These are phyloP conservation scores for Melanotaenia pygmaea DNA, from an alignment of 2,797 vertebrate genomes.

Conservation along the genomic window DNA sequence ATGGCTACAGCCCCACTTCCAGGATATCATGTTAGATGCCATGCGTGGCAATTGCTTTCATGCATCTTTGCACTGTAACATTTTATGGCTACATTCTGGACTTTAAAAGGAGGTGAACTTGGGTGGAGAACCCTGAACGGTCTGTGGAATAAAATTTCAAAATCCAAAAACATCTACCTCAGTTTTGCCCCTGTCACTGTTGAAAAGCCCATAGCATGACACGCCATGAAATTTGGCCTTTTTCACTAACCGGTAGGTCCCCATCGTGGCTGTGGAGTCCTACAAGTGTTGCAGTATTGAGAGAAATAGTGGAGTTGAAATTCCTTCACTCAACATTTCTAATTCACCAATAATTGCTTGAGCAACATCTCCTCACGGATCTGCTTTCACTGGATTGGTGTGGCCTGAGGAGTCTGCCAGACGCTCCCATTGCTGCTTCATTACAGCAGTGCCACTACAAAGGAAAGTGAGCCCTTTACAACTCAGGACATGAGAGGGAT, in stretches of 20 bases:
- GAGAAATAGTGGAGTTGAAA: slow-evolving; percentile 63
- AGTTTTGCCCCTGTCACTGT: slow-evolving; percentile 31
- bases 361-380: slow-evolving; percentile 60
- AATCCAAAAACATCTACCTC: slow-evolving; percentile 53
- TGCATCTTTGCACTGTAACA: slow-evolving; percentile 51
- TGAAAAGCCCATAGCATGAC: slow-evolving; percentile 10
- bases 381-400: slow-evolving; percentile 65
- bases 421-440: slow-evolving; percentile 48
- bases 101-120: slow-evolving; percentile 42
- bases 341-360: slow-evolving; percentile 58
- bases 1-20: slow-evolving; percentile 1
- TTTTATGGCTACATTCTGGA: slow-evolving; percentile 53
- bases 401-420: slow-evolving; percentile 66
- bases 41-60: slow-evolving; percentile 53
- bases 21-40: slow-evolving; percentile 40
- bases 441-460: slow-evolving; percentile 63
- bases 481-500: slow-evolving; percentile 51
- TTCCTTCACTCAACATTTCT: slow-evolving; percentile 55
- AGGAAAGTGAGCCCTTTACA: slow-evolving; percentile 45
- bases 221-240: slow-evolving; percentile 27
- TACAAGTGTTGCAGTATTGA: slow-evolving; percentile 37
- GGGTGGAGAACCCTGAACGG: slow-evolving; percentile 9
- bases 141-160: slow-evolving; percentile 22
- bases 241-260: slow-evolving; percentile 19
- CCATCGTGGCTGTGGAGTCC: slow-evolving; percentile 7